Percentiles rank a stretch among this genome's conserved stretches.
These are phyloP conservation scores for Antheraea mylitta DNA, from an alignment of 1,140 invertebrate genomes.

Conservation along the genomic window DNA sequence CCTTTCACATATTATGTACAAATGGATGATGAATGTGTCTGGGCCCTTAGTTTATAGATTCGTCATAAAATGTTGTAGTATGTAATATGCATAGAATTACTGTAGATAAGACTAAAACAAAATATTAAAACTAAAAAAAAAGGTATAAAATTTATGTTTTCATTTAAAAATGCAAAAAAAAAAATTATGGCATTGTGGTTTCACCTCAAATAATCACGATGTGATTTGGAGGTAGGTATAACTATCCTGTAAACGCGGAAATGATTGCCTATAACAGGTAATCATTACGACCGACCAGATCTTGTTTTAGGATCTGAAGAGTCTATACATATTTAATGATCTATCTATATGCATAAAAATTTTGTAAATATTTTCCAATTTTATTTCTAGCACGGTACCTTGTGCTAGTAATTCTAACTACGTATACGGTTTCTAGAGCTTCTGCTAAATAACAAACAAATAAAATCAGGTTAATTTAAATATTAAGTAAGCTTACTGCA, in stretches of 20 bases:
- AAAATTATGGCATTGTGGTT: conserved; percentile 71
- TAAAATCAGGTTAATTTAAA: conserved; percentile 46
- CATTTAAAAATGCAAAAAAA: conserved; percentile 25
- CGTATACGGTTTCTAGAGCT: conserved; percentile 54
- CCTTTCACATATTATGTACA: conserved; percentile 67
- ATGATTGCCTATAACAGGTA: conserved; percentile 61
- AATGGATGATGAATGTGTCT: conserved; percentile 74
- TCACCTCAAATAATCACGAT: conserved; percentile 50
- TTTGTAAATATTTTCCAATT: conserved; percentile 70
- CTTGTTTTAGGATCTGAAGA: conserved; percentile 69
- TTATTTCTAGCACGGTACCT: conserved; percentile 54
- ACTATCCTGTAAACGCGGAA: conserved; percentile 75
- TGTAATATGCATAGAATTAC: conserved; percentile 66
- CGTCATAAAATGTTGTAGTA: conserved; percentile 72
- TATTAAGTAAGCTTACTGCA: conserved; percentile 68
- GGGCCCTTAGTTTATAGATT: conserved; percentile 77
- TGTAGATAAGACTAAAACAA: conserved; percentile 39
- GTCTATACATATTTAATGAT: conserved; percentile 52
- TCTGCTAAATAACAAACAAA: conserved; percentile 59
- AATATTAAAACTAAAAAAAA: conserved; percentile 28
- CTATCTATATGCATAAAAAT: conserved; percentile 57
- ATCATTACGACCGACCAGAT: conserved; percentile 77
- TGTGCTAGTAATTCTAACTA: conserved; percentile 57
- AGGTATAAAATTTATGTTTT: conserved; percentile 19
- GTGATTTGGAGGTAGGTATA: conserved; percentile 52